Conservation (phyloP, 2,888 invertebrate species). For the Serrognathus titanus region DNA sequence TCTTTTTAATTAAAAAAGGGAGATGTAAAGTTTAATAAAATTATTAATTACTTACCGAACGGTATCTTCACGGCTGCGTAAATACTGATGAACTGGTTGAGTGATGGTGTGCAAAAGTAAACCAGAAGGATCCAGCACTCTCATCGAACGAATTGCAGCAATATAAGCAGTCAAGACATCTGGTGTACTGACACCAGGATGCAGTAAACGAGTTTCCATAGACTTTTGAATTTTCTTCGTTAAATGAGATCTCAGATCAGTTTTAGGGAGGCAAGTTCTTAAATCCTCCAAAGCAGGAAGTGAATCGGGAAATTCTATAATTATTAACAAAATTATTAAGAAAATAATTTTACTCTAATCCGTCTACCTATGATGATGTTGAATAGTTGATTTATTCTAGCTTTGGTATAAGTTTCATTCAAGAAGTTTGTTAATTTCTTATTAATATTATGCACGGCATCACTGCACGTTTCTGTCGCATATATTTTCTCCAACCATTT, state of each 20-base stretch:
- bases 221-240: conserved; percentile 77
- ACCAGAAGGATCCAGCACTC: conserved; percentile 89
- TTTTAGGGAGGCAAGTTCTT: conserved; percentile 78
- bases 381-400: conserved; percentile 88
- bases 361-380: conserved; percentile 82
- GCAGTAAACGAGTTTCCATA: conserved; percentile 80
- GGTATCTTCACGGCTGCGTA: conserved; percentile 88
- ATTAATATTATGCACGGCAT: conserved; percentile 64
- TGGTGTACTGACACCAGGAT: conserved; percentile 92
- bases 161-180: conserved; percentile 96
- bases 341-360: background rate
- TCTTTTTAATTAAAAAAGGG: too few relatives aligned
- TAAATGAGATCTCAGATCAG: conserved; percentile 75
- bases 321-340: conserved; percentile 5
- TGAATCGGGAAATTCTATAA: conserved; percentile 87
- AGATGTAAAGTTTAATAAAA: too few relatives aligned
- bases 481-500: conserved; percentile 85
- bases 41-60: conserved; percentile 56
- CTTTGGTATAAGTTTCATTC: conserved; percentile 84
- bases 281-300: conserved; percentile 90
- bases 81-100: conserved; percentile 84
- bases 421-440: conserved; percentile 77
- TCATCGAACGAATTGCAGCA: conserved; percentile 87
- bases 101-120: conserved; percentile 93
- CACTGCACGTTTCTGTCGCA: conserved; percentile 60